Evolutionary conservation across 2,797 vertebrate species (phyloP).

Genomic region (Tolypeutes matacus): DNA sequence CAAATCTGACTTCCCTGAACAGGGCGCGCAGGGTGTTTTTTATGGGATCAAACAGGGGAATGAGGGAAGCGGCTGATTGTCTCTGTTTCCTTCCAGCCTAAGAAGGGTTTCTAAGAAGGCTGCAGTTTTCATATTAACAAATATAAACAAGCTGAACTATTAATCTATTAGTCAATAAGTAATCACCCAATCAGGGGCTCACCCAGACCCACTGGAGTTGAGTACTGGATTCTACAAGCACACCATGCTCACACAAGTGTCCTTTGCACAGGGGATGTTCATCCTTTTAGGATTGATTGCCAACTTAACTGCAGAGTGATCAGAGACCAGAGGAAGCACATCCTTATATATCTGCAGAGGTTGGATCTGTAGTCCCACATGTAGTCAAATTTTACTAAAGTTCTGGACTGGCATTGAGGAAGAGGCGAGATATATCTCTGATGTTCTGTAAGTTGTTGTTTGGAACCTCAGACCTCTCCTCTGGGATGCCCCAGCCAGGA

Average conservation of each 20-base stretch:
- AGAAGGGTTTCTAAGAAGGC: background rate
- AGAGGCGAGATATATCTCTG: background rate
- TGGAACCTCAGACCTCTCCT: background rate
- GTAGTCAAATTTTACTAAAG: background rate
- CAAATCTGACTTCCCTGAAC: no score
- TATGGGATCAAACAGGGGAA: no score
- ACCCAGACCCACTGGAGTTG: background rate
- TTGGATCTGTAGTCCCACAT: background rate
- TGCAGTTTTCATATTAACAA: constrained; percentile 3
- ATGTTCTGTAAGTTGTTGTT: background rate
- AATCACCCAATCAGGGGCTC: background rate
- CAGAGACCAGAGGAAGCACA: background rate
- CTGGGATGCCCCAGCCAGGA: accelerated
- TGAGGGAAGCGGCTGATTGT: no score
- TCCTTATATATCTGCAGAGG: background rate
- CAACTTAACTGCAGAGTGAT: background rate
- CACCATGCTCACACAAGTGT: background rate
- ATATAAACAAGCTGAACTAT: constrained; percentile 5
- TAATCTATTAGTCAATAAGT: background rate
- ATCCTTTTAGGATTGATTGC: background rate
- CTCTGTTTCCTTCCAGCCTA: background rate
- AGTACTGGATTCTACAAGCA: background rate
- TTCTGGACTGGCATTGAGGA: background rate
- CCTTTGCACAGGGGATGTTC: background rate
- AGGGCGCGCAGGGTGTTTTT: no score